Evolutionary conservation across 2,888 invertebrate species (phyloP).

Genomic region (Abrostola tripartita): DNA sequence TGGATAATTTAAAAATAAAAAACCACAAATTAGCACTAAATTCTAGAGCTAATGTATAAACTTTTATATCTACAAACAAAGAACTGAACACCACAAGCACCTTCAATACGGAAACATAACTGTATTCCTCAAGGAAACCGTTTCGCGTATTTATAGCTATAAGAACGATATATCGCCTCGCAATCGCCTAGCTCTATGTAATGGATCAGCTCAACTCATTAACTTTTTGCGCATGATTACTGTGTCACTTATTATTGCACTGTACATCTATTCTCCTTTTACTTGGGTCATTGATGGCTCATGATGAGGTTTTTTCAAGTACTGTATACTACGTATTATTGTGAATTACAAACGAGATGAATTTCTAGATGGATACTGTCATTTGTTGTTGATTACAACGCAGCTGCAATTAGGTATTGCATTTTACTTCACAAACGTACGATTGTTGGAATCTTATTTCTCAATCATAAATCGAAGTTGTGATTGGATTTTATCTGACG

Average conservation of each 20-base stretch:
- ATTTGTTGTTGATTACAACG: conserved; percentile 2
- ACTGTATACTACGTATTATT: conserved; percentile 41
- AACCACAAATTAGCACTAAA: too few relatives aligned
- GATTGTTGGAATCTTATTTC: background rate
- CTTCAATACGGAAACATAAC: background rate
- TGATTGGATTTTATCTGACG: background rate
- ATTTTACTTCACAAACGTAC: conserved; percentile 3
- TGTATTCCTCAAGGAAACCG: background rate
- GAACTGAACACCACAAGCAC: background rate
- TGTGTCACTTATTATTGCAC: conserved; percentile 52
- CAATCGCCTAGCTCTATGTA: conserved; percentile 12
- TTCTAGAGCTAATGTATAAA: too few relatives aligned
- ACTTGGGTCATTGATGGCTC: conserved; percentile 44
- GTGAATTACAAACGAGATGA: conserved; percentile 13
- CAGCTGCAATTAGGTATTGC: background rate
- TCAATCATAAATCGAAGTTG: background rate
- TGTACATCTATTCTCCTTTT: conserved; percentile 44
- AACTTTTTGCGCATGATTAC: conserved; percentile 49
- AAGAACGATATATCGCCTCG: conserved; percentile 9
- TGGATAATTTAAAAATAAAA: too few relatives aligned
- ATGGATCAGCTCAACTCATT: conserved; percentile 49
- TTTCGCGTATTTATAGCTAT: conserved; percentile 1
- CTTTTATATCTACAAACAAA: background rate
- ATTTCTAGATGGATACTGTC: conserved; percentile 1
- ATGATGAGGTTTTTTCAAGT: conserved; percentile 49